Conservation (phyloP, 1,140 invertebrate genomes). For the Venustaconcha ellipsiformis region DNA sequence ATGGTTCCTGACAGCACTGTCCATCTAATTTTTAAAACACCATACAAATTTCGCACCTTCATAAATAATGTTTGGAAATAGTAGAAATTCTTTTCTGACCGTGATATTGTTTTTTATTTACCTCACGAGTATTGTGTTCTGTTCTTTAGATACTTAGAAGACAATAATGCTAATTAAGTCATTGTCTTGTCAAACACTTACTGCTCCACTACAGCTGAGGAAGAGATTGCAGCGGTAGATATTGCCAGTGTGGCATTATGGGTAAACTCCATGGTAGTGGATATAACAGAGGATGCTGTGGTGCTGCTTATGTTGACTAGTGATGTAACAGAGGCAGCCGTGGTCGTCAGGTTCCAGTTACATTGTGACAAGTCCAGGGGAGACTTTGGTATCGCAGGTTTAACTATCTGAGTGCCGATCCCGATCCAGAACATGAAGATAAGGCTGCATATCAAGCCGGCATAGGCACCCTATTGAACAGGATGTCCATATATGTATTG, state of each 20-base stretch:
- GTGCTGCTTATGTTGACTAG: conserved; percentile 1
- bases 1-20: too few relatives aligned
- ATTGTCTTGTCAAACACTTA: neutral
- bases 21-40: too few relatives aligned
- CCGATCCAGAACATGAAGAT: conserved; percentile 85
- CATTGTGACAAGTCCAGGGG: conserved; percentile 70
- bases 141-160: too few relatives aligned
- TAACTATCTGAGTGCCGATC: conserved; percentile 80
- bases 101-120: too few relatives aligned
- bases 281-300: conserved; percentile 1
- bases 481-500: too few relatives aligned
- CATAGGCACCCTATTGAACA: conserved; percentile 78
- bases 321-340: conserved; percentile 17
- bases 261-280: conserved; percentile 4
- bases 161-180: too few relatives aligned
- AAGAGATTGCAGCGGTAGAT: neutral
- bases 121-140: too few relatives aligned
- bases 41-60: too few relatives aligned
- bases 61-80: too few relatives aligned
- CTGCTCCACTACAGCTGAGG: conserved; percentile 10
- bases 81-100: too few relatives aligned
- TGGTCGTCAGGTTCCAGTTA: conserved; percentile 47
- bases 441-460: conserved; percentile 79
- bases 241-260: conserved; percentile 2
- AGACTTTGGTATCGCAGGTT: conserved; percentile 60